Evolutionary conservation across 2,113 vertebrate species (phyloP), one percentile per base, ranked within the genome.

Genomic region (Dicentrarchus labrax): DNA sequence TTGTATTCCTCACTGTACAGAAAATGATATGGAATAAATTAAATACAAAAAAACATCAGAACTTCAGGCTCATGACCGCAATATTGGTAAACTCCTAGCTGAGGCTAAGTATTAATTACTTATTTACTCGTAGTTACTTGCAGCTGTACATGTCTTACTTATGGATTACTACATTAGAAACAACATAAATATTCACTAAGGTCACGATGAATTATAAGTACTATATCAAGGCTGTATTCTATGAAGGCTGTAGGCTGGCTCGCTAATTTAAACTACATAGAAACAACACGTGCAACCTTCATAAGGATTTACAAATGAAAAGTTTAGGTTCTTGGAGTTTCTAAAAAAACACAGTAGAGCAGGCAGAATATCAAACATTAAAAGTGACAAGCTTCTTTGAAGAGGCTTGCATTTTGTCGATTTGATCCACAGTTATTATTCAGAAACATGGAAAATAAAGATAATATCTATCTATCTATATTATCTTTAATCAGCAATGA

Each of bases 171-270:
- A 36, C 8, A 59, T 65, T n/a, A 50, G 48, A 64, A 74, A 79
- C 36, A 22, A 56, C 48, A 62, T 74, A 60, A 45, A 72, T 76
- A 47, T 71, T 71, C 66, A 64, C 30, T 81, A 61, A 86, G 54
- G 53, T 66, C 38, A 16, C 30, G n/a, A 50, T 79, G n/a, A 78
- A 80, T 80, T n/a, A 60, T 47, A 56, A 80, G 80, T 56, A n/a
- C 12, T 54, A n/a, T 60, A 72, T 72, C 67, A 77, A 80, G 45
- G 47, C 38, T 69, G 47, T 7, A 45, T 51, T 51, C 61, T 19
- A 45, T 30, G 68, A 10, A 60, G 30, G 53, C 74, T 51, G 59
- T 17, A 0, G 50, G 39, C 19, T 43, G 8, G 41, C 19, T 74
- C 50, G 19, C 59, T 47, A 78, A 64, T 71, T 51, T 39, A 45